phyloP scores from a whole-genome alignment of 2,797 vertebrate species.

The Hypotaenidia okinawae region DNA sequence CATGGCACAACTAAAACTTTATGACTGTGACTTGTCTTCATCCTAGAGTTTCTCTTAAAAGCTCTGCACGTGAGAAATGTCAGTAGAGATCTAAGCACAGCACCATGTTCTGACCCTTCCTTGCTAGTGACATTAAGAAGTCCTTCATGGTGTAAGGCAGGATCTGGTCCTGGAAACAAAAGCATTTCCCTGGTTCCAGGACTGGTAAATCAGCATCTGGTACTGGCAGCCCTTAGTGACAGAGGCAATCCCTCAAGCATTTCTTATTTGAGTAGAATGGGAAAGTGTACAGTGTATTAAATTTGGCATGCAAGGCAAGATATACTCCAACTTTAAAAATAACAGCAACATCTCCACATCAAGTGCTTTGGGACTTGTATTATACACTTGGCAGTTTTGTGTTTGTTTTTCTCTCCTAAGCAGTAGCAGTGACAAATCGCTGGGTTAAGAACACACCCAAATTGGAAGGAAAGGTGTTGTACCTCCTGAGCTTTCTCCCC shows the following conservation, averaged over 20 bases:
- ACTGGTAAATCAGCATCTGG: neutral
- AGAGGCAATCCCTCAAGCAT: neutral
- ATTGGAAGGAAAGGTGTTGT: neutral
- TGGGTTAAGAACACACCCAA: slow-evolving; percentile 5
- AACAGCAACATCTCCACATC: slow-evolving; percentile 37
- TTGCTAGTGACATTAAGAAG: neutral
- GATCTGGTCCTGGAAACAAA: neutral
- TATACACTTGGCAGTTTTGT: neutral
- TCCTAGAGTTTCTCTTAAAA: neutral
- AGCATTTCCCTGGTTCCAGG: neutral
- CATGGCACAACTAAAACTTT: neutral
- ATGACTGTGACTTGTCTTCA: neutral
- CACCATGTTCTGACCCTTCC: neutral
- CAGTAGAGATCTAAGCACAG: neutral
- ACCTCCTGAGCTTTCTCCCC: neutral
- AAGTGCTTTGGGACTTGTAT: slow-evolving; percentile 48
- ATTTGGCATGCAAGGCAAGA: slow-evolving; percentile 42
- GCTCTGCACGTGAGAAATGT: neutral
- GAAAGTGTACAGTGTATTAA: slow-evolving; percentile 40
- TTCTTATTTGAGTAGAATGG: slow-evolving; percentile 47
- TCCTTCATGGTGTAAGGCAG: neutral
- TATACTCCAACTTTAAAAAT: slow-evolving; percentile 51
- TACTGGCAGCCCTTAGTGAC: neutral
- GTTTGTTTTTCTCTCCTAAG: slow-evolving; percentile 49
- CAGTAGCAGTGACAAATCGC: slow-evolving; percentile 50